phyloP scores from a whole-genome alignment of 1,140 invertebrate species.

The Papilio xuthus region DNA sequence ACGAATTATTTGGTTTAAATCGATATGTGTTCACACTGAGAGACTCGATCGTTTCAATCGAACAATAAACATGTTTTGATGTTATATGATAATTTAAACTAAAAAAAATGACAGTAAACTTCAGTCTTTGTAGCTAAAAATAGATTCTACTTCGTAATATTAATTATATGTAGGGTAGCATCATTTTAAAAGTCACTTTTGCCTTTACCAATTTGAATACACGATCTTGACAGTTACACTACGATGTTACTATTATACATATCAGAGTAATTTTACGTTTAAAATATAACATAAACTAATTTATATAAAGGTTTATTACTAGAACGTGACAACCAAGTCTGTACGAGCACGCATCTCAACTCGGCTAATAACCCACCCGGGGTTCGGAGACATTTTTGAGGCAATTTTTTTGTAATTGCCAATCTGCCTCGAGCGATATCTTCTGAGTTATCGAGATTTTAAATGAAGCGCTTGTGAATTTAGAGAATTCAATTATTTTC shows the following conservation, averaged over 20 bases:
- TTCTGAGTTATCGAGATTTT: slow-evolving; percentile 39
- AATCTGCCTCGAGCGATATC: slow-evolving; percentile 49
- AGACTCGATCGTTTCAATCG: background rate
- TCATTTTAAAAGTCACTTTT: background rate
- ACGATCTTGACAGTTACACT: background rate
- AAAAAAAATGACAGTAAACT: too few species aligned
- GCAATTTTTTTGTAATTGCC: slow-evolving; percentile 57
- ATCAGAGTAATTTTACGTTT: background rate
- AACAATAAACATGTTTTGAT: too few species aligned
- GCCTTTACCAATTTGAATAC: background rate
- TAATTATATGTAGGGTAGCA: too few species aligned
- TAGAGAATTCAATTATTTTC: slow-evolving; percentile 52
- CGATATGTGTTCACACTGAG: slow-evolving; percentile 36
- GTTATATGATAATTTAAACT: too few species aligned
- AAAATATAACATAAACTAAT: slow-evolving; percentile 21
- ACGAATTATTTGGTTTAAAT: slow-evolving; percentile 43
- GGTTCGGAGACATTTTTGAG: slow-evolving; percentile 32
- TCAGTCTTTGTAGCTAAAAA: too few species aligned
- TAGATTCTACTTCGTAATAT: too few species aligned
- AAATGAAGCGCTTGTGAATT: slow-evolving; percentile 50
- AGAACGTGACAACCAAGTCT: slow-evolving; percentile 1
- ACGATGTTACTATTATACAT: background rate
- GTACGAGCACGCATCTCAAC: slow-evolving; percentile 28
- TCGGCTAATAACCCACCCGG: slow-evolving; percentile 33
- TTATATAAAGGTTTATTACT: background rate